A percentile compares a stretch with the other conserved stretches of the same genome.
These are phyloP conservation scores for Decapterus maruadsi DNA, from an alignment of 2,797 vertebrate species.

Conservation along the genomic window DNA sequence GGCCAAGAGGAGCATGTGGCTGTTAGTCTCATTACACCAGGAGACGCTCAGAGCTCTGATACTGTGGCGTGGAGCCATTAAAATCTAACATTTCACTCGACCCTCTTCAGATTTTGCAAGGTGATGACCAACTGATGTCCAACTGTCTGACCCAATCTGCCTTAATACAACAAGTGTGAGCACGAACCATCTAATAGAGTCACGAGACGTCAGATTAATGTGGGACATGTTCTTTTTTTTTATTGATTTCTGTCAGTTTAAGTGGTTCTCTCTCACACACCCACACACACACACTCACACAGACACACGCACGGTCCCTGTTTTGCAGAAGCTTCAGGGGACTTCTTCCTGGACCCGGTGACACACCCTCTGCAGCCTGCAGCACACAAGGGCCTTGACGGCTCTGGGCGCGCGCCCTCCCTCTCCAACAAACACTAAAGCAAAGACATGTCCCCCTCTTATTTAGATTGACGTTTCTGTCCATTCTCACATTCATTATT, in stretches of 20 bases:
- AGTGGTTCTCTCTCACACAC: neutral
- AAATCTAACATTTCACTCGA: constrained; percentile 59
- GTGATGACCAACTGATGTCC: constrained; percentile 45
- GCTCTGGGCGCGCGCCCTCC: neutral
- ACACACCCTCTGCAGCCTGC: constrained; percentile 73
- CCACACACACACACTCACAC: neutral
- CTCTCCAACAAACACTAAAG: constrained; percentile 30
- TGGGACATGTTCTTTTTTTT: neutral
- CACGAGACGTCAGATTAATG: neutral
- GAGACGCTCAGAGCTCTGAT: constrained; percentile 38
- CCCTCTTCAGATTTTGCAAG: constrained; percentile 5
- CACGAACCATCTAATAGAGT: neutral
- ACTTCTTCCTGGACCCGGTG: constrained; percentile 66
- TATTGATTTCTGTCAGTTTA: neutral
- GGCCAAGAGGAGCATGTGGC: constrained; percentile 46
- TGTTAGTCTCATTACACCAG: constrained; percentile 63
- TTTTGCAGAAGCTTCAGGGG: constrained; percentile 48
- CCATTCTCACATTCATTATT: constrained; percentile 74
- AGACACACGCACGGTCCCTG: neutral
- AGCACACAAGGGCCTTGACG: constrained; percentile 28
- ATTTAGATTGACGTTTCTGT: constrained; percentile 43
- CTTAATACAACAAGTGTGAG: neutral
- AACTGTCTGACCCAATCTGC: constrained; percentile 14
- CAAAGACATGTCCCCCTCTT: constrained; percentile 40
- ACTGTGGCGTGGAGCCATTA: constrained; percentile 39